Conservation (phyloP, 1,140 invertebrate genomes). For the Zaprionus vittiger region DNA sequence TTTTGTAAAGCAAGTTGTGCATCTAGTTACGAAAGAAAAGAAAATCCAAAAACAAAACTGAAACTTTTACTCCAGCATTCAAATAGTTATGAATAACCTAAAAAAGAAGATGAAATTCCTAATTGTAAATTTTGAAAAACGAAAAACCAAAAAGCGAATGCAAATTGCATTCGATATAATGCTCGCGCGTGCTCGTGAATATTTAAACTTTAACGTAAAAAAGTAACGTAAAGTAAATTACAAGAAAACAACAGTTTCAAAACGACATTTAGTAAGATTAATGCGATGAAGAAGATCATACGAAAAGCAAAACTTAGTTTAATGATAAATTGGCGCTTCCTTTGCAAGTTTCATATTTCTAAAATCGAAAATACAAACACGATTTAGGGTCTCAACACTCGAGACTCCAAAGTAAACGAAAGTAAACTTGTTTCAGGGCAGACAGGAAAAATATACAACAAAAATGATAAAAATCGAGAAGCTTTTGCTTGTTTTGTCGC, state of each 20-base stretch:
- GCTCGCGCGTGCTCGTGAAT: slow-evolving; percentile 81
- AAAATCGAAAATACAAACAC: slow-evolving; percentile 43
- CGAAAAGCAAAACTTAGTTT: slow-evolving; percentile 58
- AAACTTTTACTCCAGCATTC: slow-evolving; percentile 75
- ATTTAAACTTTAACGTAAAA: slow-evolving; percentile 66
- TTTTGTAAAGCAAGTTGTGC: slow-evolving; percentile 70
- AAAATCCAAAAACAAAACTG: slow-evolving; percentile 41
- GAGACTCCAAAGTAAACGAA: slow-evolving; percentile 19
- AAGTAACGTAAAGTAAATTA: slow-evolving; percentile 47
- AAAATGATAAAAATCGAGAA: slow-evolving; percentile 15
- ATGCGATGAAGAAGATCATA: slow-evolving; percentile 38
- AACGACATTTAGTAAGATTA: slow-evolving; percentile 64
- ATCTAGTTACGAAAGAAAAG: slow-evolving; percentile 42
- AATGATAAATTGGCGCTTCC: slow-evolving; percentile 75
- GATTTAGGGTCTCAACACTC: slow-evolving; percentile 34
- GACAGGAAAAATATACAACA: slow-evolving; percentile 8
- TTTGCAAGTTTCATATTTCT: slow-evolving; percentile 79
- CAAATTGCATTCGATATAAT: slow-evolving; percentile 60
- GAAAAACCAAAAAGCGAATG: slow-evolving; percentile 37
- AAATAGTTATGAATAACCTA: slow-evolving; percentile 57
- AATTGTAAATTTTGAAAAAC: slow-evolving; percentile 65
- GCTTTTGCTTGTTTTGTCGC: slow-evolving; percentile 46
- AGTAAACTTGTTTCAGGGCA: slow-evolving; percentile 50
- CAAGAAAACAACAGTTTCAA: slow-evolving; percentile 47
- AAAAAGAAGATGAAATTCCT: slow-evolving; percentile 48